phyloP scores from a whole-genome alignment of 2,797 vertebrate genomes.

The Falco berigora region DNA sequence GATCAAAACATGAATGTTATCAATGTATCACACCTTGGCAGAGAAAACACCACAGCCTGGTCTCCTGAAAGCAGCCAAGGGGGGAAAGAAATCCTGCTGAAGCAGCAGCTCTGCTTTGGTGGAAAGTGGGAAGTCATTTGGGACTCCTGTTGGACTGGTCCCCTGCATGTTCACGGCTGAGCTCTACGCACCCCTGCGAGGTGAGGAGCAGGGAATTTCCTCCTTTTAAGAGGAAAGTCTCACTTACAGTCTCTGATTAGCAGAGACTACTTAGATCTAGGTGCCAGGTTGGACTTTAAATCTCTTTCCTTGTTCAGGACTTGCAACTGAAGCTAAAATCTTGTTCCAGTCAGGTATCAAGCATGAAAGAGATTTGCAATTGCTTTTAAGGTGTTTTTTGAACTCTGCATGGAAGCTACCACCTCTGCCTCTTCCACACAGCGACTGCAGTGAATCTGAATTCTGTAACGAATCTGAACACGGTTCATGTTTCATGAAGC shows the following conservation, averaged over 20 bases:
- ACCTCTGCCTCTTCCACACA: not conserved
- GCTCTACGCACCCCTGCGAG: not conserved
- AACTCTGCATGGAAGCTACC: not conserved
- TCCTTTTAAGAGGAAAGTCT: not conserved
- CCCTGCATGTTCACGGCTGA: not conserved
- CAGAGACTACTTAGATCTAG: not conserved
- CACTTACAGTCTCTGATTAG: not conserved
- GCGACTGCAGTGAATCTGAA: not conserved
- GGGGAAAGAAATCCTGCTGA: not conserved
- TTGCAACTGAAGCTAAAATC: not conserved
- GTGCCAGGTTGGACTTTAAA: not conserved
- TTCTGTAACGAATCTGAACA: too few species aligned
- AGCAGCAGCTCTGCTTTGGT: not conserved
- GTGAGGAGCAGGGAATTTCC: not conserved
- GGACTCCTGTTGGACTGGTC: not conserved
- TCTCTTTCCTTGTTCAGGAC: not conserved
- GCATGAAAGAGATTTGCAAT: not conserved
- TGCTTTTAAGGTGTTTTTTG: not conserved
- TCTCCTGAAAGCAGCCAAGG: not conserved
- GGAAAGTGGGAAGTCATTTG: not conserved
- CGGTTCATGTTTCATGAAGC: too few species aligned
- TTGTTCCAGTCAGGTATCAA: not conserved
- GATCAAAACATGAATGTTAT: not conserved
- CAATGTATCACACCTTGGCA: not conserved
- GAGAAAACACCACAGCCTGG: fast-evolving